A percentile compares a stretch with the other conserved stretches of the same genome.
Conservation (phyloP, 2,888 invertebrate species). For the Panopea generosa region DNA sequence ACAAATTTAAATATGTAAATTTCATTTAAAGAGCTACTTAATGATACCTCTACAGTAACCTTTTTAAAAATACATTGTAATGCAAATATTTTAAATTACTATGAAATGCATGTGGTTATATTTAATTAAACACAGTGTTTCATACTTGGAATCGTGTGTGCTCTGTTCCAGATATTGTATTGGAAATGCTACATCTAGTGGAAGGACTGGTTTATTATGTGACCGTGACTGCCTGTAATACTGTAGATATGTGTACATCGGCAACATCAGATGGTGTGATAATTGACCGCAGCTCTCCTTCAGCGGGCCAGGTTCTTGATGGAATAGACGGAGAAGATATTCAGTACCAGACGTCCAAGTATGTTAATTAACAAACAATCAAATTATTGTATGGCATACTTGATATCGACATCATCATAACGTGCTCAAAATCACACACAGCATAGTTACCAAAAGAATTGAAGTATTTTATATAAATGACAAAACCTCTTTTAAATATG, state of each 20-base stretch:
- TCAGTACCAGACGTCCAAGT: conserved; percentile 64
- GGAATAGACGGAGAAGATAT: conserved; percentile 60
- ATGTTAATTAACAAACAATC: not conserved
- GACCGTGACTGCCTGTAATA: conserved; percentile 70
- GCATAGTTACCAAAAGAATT: not conserved
- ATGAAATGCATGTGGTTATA: no score
- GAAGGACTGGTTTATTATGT: conserved; percentile 58
- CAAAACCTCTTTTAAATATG: no score
- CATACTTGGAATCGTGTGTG: no score
- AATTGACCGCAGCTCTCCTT: conserved; percentile 67
- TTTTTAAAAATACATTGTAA: no score
- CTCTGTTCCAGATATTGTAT: conserved; percentile 13
- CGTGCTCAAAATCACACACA: no score
- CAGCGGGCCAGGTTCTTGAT: conserved; percentile 61
- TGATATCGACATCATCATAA: no score
- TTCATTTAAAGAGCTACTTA: no score
- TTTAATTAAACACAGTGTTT: no score
- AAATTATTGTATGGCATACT: no score
- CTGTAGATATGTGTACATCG: conserved; percentile 63
- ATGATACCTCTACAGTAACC: no score
- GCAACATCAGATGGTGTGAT: conserved; percentile 71
- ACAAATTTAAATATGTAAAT: no score
- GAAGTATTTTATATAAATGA: not conserved
- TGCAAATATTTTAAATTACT: no score
- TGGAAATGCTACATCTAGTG: conserved; percentile 43